A percentile compares a stretch with the other conserved stretches of the same genome.
Evolutionary conservation across 2,797 vertebrate species (phyloP).

Genomic region (Anisognathus igniventris): DNA sequence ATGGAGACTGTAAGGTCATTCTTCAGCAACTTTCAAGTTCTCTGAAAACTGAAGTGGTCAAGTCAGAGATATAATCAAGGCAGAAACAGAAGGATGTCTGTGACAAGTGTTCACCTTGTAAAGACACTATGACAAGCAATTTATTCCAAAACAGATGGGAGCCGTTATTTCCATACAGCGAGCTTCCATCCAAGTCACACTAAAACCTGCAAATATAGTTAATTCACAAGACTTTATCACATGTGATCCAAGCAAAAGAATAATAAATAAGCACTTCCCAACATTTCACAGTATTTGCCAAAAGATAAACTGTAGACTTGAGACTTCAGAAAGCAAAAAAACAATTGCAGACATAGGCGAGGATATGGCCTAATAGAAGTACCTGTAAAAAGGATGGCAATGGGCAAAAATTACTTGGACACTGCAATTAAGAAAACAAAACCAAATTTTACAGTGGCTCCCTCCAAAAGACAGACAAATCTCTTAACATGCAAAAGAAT

Average conservation of each 20-base stretch:
- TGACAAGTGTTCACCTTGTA: conserved; percentile 61
- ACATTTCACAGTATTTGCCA: conserved; percentile 35
- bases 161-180: conserved; percentile 56
- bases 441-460: neutral
- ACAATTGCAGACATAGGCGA: conserved; percentile 34
- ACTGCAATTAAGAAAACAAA: neutral
- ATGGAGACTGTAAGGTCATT: conserved; percentile 33
- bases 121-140: conserved; percentile 61
- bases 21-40: conserved; percentile 30
- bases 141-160: conserved; percentile 69
- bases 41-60: conserved; percentile 48
- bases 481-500: neutral
- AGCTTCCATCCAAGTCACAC: conserved; percentile 51
- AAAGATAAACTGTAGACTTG: conserved; percentile 42
- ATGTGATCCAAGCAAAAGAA: conserved; percentile 53
- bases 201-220: conserved; percentile 35
- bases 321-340: conserved; percentile 26
- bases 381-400: conserved; percentile 25
- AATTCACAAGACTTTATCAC: conserved; percentile 37
- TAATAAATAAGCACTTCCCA: neutral
- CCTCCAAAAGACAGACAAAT: neutral
- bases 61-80: conserved; percentile 55
- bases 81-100: conserved; percentile 61
- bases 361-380: conserved; percentile 17
- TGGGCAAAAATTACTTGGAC: neutral